Evolutionary conservation across 2,888 invertebrate genomes (phyloP).

Genomic region (Drosophila planitibia): DNA sequence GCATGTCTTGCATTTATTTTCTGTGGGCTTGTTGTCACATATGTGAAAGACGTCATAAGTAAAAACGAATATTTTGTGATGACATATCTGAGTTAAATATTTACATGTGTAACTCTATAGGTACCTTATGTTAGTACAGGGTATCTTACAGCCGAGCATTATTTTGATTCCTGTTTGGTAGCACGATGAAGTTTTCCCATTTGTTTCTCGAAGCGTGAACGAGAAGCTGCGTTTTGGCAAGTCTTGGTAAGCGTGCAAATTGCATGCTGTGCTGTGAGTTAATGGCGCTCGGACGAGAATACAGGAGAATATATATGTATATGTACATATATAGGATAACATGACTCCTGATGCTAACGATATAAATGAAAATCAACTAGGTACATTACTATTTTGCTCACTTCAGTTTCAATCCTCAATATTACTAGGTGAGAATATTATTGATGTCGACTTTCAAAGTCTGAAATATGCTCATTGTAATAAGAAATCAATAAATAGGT

Average conservation of each 20-base stretch:
- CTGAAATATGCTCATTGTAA: constrained; percentile 53
- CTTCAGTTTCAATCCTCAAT: constrained; percentile 20
- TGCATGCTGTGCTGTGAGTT: constrained; percentile 76
- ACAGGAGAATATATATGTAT: not conserved
- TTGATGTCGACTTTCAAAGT: constrained; percentile 15
- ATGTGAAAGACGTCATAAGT: not conserved
- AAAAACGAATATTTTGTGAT: not conserved
- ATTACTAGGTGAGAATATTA: constrained; percentile 21
- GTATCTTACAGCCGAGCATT: not conserved
- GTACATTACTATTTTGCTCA: constrained; percentile 50
- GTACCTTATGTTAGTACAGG: not conserved
- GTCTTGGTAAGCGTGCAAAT: constrained; percentile 74
- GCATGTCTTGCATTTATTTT: not conserved
- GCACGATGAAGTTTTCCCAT: not conserved
- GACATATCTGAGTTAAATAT: not conserved
- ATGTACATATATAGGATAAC: not conserved
- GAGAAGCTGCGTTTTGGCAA: constrained; percentile 72
- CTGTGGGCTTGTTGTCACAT: not conserved
- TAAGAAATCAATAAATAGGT: not conserved
- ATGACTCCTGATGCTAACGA: constrained; percentile 69
- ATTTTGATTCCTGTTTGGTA: not conserved
- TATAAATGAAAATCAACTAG: constrained; percentile 63
- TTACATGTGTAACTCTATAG: not conserved
- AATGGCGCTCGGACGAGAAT: constrained; percentile 52
- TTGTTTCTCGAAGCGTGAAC: constrained; percentile 59